Evolutionary conservation across 2,113 vertebrate genomes (phyloP).

Genomic region (Suricata suricatta): DNA sequence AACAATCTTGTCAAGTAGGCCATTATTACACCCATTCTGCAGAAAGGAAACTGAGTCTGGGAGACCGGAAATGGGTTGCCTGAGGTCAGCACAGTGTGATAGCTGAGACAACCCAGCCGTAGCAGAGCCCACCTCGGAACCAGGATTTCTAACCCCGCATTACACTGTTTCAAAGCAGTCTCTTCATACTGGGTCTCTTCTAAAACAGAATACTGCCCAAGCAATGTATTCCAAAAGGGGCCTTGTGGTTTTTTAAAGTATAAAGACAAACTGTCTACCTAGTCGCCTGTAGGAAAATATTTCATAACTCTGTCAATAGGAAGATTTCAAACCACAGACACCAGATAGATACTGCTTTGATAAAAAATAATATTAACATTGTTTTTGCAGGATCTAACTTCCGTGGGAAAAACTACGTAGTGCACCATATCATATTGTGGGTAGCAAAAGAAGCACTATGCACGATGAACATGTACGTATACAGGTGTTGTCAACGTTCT

Average conservation of each 20-base stretch:
- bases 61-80: not conserved
- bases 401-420: not conserved
- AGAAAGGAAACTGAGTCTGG: not conserved
- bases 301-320: not conserved
- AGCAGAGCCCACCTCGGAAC: not conserved
- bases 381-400: not conserved
- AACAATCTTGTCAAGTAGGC: not conserved
- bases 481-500: not conserved
- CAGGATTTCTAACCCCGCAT: not conserved
- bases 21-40: not conserved
- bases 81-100: not conserved
- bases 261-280: not conserved
- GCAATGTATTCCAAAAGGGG: not conserved
- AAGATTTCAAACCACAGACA: not conserved
- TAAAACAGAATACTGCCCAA: not conserved
- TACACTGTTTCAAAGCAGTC: not conserved
- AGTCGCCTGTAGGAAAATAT: not conserved
- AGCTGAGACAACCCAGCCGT: not conserved
- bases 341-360: not conserved
- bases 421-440: accelerated
- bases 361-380: not conserved
- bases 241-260: not conserved
- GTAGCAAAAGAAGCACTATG: not conserved
- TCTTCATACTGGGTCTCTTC: not conserved
- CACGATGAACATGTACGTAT: not conserved